Evolutionary conservation across 2,888 invertebrate genomes (phyloP).

Genomic region (Oscheius sp.): DNA sequence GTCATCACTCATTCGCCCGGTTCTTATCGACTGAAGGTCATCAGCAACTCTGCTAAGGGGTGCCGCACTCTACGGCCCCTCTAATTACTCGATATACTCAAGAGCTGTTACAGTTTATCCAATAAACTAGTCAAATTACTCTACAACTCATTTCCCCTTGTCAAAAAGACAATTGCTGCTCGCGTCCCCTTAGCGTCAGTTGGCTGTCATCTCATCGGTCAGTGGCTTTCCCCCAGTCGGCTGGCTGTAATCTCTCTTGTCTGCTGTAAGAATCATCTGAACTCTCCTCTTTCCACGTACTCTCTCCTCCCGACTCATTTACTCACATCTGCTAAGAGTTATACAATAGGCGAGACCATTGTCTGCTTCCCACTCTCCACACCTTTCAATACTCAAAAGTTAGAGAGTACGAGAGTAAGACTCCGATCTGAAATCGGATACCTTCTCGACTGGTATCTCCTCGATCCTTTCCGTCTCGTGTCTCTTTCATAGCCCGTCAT

Average conservation of each 20-base stretch:
- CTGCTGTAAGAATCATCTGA: constrained; percentile 15
- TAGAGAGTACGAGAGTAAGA: background rate
- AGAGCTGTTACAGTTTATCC: too few species aligned
- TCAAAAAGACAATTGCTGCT: background rate
- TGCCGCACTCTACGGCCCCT: too few species aligned
- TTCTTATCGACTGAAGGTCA: too few species aligned
- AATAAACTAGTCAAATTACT: too few species aligned
- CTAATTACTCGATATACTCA: too few species aligned
- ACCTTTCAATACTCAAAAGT: background rate
- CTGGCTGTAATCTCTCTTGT: constrained; percentile 24
- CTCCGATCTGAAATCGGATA: constrained; percentile 18
- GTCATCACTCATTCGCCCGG: too few species aligned
- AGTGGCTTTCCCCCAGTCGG: constrained; percentile 17
- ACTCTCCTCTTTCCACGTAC: background rate
- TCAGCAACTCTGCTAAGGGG: too few species aligned
- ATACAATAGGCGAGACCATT: constrained; percentile 6
- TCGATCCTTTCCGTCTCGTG: background rate
- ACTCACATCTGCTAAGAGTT: constrained; percentile 17
- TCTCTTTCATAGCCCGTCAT: background rate
- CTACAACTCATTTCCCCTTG: too few species aligned
- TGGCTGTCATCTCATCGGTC: constrained; percentile 29
- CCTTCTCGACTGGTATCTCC: constrained; percentile 4
- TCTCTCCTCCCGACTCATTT: background rate
- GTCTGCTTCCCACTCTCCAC: background rate
- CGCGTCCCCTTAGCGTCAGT: constrained; percentile 24